Conservation (phyloP, 2,113 vertebrate species). For the Tragelaphus strepsiceros region DNA sequence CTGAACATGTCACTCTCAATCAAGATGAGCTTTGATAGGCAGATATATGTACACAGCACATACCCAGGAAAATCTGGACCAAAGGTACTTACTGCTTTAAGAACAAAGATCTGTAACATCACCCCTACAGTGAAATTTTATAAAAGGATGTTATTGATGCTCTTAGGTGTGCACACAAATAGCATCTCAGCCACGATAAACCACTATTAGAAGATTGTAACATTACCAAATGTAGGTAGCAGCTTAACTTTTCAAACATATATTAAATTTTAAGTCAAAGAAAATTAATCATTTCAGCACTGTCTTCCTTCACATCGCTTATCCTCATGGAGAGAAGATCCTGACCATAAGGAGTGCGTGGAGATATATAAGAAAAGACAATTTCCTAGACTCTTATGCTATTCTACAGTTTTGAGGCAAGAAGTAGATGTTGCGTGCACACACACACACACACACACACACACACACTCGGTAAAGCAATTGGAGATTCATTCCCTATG, state of each 20-base stretch:
- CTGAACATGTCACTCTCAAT: neutral
- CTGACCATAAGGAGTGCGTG: neutral
- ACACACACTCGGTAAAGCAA: no score
- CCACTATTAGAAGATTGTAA: neutral
- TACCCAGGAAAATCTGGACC: neutral
- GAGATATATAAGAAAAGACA: neutral
- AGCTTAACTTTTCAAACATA: neutral
- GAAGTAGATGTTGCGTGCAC: accelerated
- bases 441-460: no score
- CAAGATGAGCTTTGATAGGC: neutral
- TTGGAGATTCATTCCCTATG: no score
- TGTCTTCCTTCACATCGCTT: neutral
- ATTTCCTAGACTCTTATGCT: neutral
- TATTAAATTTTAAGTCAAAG: neutral
- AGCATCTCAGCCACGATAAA: neutral
- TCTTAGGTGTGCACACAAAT: neutral
- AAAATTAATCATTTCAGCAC: neutral
- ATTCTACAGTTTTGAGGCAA: neutral
- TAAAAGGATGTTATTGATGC: neutral
- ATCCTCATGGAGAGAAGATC: neutral
- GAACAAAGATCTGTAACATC: neutral
- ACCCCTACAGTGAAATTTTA: neutral
- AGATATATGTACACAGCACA: neutral
- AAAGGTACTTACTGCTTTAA: neutral
- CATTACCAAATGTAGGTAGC: neutral